Conservation (phyloP, 1,140 invertebrate species). For the Drosophila miranda region DNA sequence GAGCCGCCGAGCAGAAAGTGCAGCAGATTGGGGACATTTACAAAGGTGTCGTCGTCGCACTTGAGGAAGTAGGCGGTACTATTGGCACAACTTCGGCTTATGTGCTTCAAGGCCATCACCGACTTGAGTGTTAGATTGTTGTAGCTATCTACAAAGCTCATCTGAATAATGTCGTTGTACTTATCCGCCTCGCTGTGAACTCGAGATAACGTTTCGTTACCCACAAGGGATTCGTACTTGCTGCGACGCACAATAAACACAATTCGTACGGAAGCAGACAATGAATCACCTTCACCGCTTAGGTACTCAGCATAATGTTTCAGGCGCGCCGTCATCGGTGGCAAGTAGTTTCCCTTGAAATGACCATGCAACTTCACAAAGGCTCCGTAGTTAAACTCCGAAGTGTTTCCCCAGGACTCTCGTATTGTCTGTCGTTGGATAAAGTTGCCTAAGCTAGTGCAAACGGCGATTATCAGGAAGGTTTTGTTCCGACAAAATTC, state of each 20-base stretch:
- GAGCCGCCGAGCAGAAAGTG: constrained; percentile 82
- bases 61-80: constrained; percentile 89
- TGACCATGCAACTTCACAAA: constrained; percentile 74
- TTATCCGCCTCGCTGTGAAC: constrained; percentile 62
- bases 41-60: constrained; percentile 93
- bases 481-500: constrained; percentile 84
- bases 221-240: constrained; percentile 37
- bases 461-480: constrained; percentile 89
- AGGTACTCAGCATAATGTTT: constrained; percentile 52
- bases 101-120: constrained; percentile 93
- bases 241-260: constrained; percentile 70
- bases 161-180: constrained; percentile 93
- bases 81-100: constrained; percentile 85
- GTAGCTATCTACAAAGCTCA: constrained; percentile 94
- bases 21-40: constrained; percentile 87
- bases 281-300: constrained; percentile 13
- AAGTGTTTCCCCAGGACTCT: constrained; percentile 89
- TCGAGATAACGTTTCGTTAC: constrained; percentile 67
- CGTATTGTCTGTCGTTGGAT: constrained; percentile 87
- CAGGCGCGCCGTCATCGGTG: constrained; percentile 40
- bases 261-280: constrained; percentile 52
- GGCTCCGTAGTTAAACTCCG: constrained; percentile 84
- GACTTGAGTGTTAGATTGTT: constrained; percentile 96
- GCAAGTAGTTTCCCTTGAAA: constrained; percentile 62
- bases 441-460: constrained; percentile 88